Evolutionary conservation across 2,797 vertebrate species (phyloP).

Genomic region (Pempheris klunzingeri): DNA sequence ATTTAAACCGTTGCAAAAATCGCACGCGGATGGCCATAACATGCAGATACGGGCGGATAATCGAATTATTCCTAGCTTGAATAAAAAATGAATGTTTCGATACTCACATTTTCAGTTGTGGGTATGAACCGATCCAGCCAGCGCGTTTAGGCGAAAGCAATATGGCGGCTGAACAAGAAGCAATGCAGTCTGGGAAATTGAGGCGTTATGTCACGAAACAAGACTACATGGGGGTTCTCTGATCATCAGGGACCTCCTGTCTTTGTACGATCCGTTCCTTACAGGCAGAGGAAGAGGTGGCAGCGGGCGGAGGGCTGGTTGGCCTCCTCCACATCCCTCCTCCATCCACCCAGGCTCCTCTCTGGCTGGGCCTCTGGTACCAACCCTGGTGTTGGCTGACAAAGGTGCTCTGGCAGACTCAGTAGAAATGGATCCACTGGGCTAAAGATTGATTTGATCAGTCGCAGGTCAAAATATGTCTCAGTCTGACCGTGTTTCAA

Average conservation of each 20-base stretch:
- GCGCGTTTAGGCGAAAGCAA: constrained; percentile 84
- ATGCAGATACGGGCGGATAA: accelerated
- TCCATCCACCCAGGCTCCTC: too few species aligned
- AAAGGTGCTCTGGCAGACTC: background rate
- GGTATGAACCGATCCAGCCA: constrained; percentile 62
- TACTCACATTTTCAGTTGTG: constrained; percentile 84
- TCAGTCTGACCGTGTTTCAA: background rate
- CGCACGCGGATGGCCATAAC: accelerated
- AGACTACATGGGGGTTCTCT: too few species aligned
- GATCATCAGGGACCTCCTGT: background rate
- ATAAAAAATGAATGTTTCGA: constrained; percentile 58
- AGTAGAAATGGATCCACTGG: too few species aligned
- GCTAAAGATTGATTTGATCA: background rate
- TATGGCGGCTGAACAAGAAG: constrained; percentile 89
- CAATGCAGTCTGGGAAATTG: constrained; percentile 89
- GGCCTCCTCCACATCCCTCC: background rate
- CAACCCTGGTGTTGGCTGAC: too few species aligned
- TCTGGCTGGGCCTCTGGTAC: too few species aligned
- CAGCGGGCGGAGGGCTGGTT: too few species aligned
- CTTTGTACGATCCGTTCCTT: too few species aligned
- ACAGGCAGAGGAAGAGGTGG: too few species aligned
- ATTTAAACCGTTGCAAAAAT: background rate
- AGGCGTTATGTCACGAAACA: constrained; percentile 69
- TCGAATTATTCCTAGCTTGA: background rate
- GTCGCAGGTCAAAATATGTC: background rate